Evolutionary conservation across 1,140 invertebrate species (phyloP), one percentile per base, ranked within the genome.

Genomic region (Melitaea cinxia): DNA sequence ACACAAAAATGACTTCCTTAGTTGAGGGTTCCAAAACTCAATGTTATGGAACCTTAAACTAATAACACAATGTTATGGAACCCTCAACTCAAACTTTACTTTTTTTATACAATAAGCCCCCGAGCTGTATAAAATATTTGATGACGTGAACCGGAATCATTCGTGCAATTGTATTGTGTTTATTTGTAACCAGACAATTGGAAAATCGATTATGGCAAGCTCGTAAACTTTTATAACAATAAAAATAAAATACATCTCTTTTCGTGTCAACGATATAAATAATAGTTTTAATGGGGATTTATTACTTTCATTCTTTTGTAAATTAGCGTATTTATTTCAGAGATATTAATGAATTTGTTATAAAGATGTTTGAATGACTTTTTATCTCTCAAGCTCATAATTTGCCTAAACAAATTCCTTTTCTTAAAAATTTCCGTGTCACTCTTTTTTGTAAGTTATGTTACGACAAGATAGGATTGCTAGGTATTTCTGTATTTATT

Each of bases 101-200:
- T 71, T 78, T 85, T 85, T 82, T 85, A 83, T 82, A 77, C 70
- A 49, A 64, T 68, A 68, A 65, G 62, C 69, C 73, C 73, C 72
- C 58, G 35, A 60, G 62, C 58, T 56, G 42, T 67, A 72, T 72
- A 75, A 75, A 68, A 75, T 73, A 73, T 68, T 67, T 57, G 69
- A 63, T 70, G 68, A 74, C 62, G 50, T 52, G 52, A 68, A 60
- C 52, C 33, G 50, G 37, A 61, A 54, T 55, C 50, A 5, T 4
- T 60, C 35, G 30, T 35, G 39, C 59, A 17, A 54, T 55, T 60
- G 57, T 55, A 49, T 55, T 55, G 19, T 66, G 6, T 42, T 42
- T 39, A 33, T 57, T 56, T 45, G 55, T 14, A 17, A 7, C 4
- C 37, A 57, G 26, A 64, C 53, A 50, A 64, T 56, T 55, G 28